Conservation (phyloP, 2,113 vertebrate species). For the Solea senegalensis region DNA sequence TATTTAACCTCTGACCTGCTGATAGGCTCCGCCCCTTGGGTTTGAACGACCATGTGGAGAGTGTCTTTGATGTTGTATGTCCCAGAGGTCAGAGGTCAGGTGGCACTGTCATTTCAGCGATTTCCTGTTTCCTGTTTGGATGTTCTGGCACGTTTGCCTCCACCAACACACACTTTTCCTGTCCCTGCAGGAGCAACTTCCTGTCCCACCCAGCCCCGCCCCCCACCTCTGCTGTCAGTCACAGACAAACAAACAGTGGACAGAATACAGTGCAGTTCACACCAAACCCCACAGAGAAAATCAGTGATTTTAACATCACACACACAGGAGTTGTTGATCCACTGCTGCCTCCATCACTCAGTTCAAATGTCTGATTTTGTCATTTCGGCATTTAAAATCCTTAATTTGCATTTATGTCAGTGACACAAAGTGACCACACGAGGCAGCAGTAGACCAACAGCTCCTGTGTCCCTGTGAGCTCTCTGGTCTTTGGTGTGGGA, state of each 20-base stretch:
- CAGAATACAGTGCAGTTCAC: too few species aligned
- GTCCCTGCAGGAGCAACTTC: conserved; percentile 33
- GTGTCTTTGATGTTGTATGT: conserved; percentile 60
- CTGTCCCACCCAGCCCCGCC: conserved; percentile 10
- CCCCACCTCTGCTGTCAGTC: conserved; percentile 41
- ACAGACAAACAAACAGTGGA: background rate
- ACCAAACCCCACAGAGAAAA: background rate
- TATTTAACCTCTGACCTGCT: background rate
- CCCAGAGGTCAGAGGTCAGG: conserved; percentile 46
- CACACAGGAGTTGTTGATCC: too few species aligned
- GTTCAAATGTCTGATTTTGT: too few species aligned
- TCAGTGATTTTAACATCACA: too few species aligned
- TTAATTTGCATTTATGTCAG: too few species aligned
- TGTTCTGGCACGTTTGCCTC: conserved; percentile 51
- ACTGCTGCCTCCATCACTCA: too few species aligned
- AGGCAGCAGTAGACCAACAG: too few species aligned
- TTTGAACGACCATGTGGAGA: background rate
- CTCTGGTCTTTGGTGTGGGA: too few species aligned
- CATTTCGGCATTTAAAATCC: too few species aligned
- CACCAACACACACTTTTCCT: conserved; percentile 75
- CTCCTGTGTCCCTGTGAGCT: too few species aligned
- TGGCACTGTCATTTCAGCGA: conserved; percentile 67
- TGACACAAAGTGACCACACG: too few species aligned
- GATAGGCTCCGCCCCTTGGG: background rate
- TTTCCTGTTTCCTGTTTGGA: conserved; percentile 80